Conservation (phyloP, 2,113 vertebrate species). For the Spheniscus mendiculus region DNA sequence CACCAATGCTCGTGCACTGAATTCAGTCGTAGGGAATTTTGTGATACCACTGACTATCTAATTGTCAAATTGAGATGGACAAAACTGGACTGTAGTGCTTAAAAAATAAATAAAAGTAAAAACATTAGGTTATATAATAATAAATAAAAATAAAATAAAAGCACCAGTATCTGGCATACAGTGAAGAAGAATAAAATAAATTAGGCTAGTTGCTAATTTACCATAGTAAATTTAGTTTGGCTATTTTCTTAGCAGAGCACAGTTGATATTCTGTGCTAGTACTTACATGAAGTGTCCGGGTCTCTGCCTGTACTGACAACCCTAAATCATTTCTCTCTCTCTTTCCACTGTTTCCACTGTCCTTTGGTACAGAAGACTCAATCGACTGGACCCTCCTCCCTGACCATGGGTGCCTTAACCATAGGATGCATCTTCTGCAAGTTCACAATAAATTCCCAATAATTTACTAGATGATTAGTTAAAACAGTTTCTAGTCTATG, state of each 20-base stretch:
- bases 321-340: not conserved
- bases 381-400: not conserved
- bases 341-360: not conserved
- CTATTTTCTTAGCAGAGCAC: not conserved
- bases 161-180: fast-evolving
- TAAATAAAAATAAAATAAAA: not conserved
- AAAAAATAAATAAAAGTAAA: not conserved
- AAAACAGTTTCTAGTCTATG: not conserved
- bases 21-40: not conserved
- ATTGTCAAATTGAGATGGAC: not conserved
- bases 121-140: not conserved
- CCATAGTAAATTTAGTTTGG: not conserved
- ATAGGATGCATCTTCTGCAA: not conserved
- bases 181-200: not conserved
- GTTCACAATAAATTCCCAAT: not conserved
- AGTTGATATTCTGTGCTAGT: not conserved
- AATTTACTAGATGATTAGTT: not conserved
- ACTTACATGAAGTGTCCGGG: not conserved
- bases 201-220: not conserved
- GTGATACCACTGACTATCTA: not conserved
- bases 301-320: not conserved
- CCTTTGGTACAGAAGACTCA: not conserved
- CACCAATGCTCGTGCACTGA: not conserved
- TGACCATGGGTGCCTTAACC: not conserved
- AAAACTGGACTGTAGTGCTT: not conserved